Evolutionary conservation across 35 echinoderm and acorn worm genomes (phyloP).

Genomic region (Amphiura filiformis): DNA sequence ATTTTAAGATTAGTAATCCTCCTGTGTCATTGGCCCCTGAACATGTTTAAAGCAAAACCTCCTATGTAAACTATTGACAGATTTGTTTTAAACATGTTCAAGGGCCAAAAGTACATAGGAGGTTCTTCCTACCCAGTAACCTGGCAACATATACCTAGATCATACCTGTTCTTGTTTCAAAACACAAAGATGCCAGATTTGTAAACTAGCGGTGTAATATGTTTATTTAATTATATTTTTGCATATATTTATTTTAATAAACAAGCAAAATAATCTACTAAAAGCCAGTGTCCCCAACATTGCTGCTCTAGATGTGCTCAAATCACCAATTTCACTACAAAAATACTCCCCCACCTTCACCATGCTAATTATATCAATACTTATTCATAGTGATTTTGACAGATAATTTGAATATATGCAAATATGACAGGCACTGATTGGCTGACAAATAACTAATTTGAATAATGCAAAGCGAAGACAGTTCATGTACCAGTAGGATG

Average conservation of each 20-base stretch:
- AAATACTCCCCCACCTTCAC: background rate
- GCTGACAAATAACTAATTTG: constrained; percentile 10
- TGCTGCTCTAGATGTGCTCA: background rate
- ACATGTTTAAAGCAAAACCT: too few relatives aligned
- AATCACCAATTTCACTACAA: background rate
- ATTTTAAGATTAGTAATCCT: too few relatives aligned
- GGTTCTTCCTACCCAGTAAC: too few relatives aligned
- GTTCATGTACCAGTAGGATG: constrained; percentile 94
- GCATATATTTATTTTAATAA: background rate
- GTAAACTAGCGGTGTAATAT: too few relatives aligned
- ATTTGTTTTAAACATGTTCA: too few relatives aligned
- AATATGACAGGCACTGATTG: constrained; percentile 14
- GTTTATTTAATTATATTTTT: background rate
- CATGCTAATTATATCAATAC: background rate
- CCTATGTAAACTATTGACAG: too few relatives aligned
- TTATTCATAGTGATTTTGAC: background rate
- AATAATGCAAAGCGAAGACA: constrained; percentile 49
- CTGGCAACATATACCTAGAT: too few relatives aligned
- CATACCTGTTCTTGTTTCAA: background rate
- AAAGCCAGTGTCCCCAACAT: background rate
- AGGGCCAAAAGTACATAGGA: too few relatives aligned
- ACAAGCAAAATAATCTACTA: constrained; percentile 14
- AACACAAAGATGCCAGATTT: background rate
- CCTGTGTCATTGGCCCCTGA: too few relatives aligned
- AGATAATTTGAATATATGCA: background rate